Percentiles rank a stretch among this genome's conserved stretches.
Evolutionary conservation across 53 echinoderm and acorn worm genomes (phyloP).

Genomic region (Hippasteria phrygiana): DNA sequence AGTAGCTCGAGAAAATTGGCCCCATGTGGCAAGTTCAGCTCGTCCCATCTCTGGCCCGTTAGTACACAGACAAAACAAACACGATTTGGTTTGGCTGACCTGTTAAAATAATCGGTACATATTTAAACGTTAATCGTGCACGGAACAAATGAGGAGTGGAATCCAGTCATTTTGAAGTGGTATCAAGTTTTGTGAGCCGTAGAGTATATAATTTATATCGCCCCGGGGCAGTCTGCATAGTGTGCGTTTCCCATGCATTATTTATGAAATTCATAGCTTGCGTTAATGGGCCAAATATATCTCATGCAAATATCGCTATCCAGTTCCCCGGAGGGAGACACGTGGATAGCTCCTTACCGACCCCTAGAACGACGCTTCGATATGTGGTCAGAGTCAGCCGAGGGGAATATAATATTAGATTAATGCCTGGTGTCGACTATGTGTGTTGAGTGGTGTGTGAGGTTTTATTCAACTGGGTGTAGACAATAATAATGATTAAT

Average conservation of each 20-base stretch:
- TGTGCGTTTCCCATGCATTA: background rate
- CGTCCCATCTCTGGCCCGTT: too few species aligned
- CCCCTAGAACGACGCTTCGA: background rate
- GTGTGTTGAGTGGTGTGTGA: background rate
- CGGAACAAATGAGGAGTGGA: background rate
- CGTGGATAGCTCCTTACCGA: background rate
- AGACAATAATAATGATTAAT: background rate
- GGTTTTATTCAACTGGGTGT: background rate
- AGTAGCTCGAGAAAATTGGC: too few species aligned
- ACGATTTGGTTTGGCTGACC: background rate
- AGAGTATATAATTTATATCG: too few species aligned
- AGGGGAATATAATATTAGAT: background rate
- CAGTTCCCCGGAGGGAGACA: background rate
- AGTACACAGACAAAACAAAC: background rate
- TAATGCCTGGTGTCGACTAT: background rate
- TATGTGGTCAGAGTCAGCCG: background rate
- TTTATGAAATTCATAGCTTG: slow-evolving; percentile 51
- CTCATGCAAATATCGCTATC: slow-evolving; percentile 42
- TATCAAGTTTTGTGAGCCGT: background rate
- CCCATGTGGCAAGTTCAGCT: too few species aligned
- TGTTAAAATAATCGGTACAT: slow-evolving; percentile 1
- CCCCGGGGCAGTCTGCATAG: background rate
- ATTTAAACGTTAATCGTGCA: background rate
- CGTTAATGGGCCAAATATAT: slow-evolving; percentile 23
- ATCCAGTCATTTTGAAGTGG: background rate